Base-by-base conservation (phyloP, 2,888 invertebrate genomes). In the Sylvicola fuscatus region DNA sequence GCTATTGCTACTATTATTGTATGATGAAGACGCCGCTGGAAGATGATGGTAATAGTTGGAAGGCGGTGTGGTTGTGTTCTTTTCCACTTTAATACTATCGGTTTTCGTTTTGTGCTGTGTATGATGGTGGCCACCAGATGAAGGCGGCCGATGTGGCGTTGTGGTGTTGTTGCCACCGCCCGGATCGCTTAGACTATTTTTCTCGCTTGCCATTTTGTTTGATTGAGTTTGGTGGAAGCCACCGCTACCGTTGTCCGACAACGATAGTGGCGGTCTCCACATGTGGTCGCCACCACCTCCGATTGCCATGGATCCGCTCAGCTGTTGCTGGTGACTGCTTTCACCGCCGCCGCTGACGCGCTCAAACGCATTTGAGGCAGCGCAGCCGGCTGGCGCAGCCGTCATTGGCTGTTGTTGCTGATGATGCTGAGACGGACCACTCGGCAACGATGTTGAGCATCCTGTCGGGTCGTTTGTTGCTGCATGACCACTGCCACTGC, bases 211-310 rank as follows among this genome's bases (percentile, higher is more conserved):
- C 21, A 21, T 21, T 21, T 21, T 21, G 21, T 21, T 21, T 21
- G 21, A 21, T 21, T 21, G 21, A 21, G 4, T 21, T 37, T 50
- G 49, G 41, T 50, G 42, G 29, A 29, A 13, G 11, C 14, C 29
- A 29, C 14, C 29, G 8, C 21, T 21, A 21, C 8, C 8, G 21
- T 21, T 21, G 29, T 29, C 29, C 4, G 21, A 29, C 29, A 29
- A 7, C 4, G 29, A 29, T 29, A 29, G 14, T 13, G 57, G 54
- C 40, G 58, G 56, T 48, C 58, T 58, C 58, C 58, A 58, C 45
- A 34, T 58, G 42, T 56, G 52, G 45, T 55, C 54, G 56, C 66
- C 65, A 65, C 66, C 65, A 66, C 62, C 66, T 61, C 58, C 66
- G 58, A 61, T 53, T 43, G 57, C 52, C 47, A 57, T 56, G 3